phyloP scores from a whole-genome alignment of 2,888 invertebrate genomes.

The Nomada ruficornis region DNA sequence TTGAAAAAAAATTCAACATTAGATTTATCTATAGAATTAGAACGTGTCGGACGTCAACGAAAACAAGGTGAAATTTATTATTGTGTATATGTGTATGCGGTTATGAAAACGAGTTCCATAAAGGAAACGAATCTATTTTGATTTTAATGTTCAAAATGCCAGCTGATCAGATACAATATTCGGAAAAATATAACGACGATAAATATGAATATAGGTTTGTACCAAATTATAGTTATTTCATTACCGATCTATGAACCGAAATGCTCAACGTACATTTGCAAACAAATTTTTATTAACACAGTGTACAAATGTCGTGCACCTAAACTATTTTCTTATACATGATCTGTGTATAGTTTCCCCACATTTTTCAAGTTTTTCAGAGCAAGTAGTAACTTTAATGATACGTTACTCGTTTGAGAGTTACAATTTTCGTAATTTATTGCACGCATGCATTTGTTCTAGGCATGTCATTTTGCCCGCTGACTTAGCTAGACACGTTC shows the following conservation, averaged over 20 bases:
- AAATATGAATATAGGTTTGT: conserved; percentile 94
- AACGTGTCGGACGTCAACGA: background rate
- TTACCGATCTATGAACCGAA: background rate
- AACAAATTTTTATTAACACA: background rate
- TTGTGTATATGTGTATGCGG: background rate
- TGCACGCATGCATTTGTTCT: conserved; percentile 55
- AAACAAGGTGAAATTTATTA: conserved; percentile 7
- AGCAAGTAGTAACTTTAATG: no score
- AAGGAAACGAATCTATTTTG: background rate
- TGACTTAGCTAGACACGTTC: conserved; percentile 93
- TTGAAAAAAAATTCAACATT: conserved; percentile 11
- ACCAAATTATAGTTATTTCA: conserved; percentile 6
- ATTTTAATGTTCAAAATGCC: conserved; percentile 85
- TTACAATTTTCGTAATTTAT: background rate
- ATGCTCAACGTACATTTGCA: background rate
- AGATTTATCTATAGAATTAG: background rate
- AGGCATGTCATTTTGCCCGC: conserved; percentile 96
- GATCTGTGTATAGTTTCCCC: no score
- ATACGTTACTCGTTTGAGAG: background rate
- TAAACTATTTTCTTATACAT: no score
- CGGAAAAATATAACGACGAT: conserved; percentile 95
- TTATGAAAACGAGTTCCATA: conserved; percentile 20
- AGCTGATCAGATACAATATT: conserved; percentile 94
- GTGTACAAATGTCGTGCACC: no score
- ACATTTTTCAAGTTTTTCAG: no score